A percentile compares a stretch with the other conserved stretches of the same genome.
These are phyloP conservation scores for Pseudopodoces humilis DNA, from an alignment of 2,113 vertebrate species.

Conservation along the genomic window DNA sequence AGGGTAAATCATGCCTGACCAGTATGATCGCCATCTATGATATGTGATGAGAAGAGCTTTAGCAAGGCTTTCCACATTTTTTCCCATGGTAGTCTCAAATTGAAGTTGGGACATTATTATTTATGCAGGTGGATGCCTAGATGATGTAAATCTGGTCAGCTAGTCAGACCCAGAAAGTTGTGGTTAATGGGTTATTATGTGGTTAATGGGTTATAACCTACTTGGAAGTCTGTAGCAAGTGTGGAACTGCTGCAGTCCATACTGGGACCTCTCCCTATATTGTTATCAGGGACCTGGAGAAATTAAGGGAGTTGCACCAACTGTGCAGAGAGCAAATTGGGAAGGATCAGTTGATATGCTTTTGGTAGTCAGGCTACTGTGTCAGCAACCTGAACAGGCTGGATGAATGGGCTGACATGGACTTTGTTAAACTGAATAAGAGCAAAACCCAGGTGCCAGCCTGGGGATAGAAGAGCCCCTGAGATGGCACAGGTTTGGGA, in stretches of 20 bases:
- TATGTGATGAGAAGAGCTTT: neutral
- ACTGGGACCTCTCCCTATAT: neutral
- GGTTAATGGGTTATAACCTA: neutral
- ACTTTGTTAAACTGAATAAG: neutral
- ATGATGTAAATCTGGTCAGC: neutral
- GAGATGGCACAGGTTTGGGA: fast-evolving
- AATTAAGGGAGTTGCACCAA: neutral
- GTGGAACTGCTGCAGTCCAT: fast-evolving
- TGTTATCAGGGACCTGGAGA: neutral
- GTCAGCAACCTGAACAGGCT: neutral
- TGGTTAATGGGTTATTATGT: neutral
- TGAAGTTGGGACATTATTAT: neutral
- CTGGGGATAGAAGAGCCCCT: neutral
- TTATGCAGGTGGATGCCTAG: neutral
- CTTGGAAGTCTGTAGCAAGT: neutral
- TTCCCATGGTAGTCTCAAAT: neutral
- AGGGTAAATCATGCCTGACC: neutral
- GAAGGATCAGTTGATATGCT: neutral
- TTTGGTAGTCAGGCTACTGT: neutral
- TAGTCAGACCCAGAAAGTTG: neutral
- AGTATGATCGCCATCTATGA: neutral
- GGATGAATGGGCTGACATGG: neutral
- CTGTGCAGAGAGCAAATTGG: neutral
- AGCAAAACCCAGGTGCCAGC: fast-evolving
- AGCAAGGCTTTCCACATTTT: neutral